Percentiles rank a stretch among this genome's conserved stretches.
These are phyloP conservation scores for Acanthosepion lycidas DNA, from an alignment of 2,888 invertebrate genomes.

Conservation along the genomic window DNA sequence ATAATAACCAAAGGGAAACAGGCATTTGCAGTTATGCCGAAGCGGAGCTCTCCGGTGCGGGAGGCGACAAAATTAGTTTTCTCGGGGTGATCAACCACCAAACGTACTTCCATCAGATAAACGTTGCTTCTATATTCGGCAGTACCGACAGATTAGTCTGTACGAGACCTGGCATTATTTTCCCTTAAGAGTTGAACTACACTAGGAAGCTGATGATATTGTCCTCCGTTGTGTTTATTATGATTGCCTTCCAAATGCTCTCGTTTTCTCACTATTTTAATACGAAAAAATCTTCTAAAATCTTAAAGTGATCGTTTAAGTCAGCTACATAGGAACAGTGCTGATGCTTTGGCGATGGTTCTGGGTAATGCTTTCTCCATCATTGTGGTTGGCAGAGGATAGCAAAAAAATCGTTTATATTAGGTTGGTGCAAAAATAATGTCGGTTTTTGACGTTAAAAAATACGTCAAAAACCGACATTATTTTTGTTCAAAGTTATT, in stretches of 20 bases:
- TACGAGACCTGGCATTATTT: neutral
- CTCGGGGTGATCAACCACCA: neutral
- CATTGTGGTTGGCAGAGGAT: too few relatives aligned
- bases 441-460: too few relatives aligned
- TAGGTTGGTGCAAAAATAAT: too few relatives aligned
- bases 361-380: too few relatives aligned
- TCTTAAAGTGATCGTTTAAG: too few relatives aligned
- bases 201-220: neutral
- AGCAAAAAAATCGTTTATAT: too few relatives aligned
- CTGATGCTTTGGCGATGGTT: too few relatives aligned
- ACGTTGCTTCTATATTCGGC: neutral
- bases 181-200: neutral
- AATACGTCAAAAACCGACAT: too few relatives aligned
- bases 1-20: neutral
- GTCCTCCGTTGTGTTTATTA: neutral
- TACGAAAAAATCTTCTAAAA: too few relatives aligned
- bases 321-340: too few relatives aligned
- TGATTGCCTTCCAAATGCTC: neutral
- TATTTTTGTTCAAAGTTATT: too few relatives aligned
- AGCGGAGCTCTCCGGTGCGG: neutral
- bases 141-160: neutral
- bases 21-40: neutral
- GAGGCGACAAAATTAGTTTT: conserved; percentile 16
- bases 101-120: neutral
- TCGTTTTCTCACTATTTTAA: too few relatives aligned